phyloP scores from a whole-genome alignment of 2,888 invertebrate species.

The Ashinkailepas kermadecensis region DNA sequence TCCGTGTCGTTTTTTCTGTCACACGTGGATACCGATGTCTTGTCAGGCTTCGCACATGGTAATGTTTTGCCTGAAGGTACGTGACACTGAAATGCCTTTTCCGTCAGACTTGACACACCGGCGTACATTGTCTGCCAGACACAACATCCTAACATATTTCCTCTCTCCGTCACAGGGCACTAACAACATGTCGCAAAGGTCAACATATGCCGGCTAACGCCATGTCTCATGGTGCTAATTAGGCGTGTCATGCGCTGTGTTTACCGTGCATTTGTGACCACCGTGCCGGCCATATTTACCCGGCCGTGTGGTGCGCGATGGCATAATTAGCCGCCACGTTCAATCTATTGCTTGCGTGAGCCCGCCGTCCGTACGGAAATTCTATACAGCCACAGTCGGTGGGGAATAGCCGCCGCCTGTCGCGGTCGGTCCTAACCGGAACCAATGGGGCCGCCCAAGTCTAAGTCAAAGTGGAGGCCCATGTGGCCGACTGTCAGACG shows the following conservation, averaged over 20 bases:
- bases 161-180: neutral
- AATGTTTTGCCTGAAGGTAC: no score
- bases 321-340: neutral
- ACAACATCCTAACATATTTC: no score
- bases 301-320: neutral
- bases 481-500: neutral
- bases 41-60: no score
- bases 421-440: neutral
- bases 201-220: neutral
- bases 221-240: neutral
- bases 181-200: neutral
- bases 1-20: no score
- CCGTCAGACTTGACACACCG: no score
- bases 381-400: neutral
- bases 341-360: neutral
- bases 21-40: no score
- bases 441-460: neutral
- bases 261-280: neutral
- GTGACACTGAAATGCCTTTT: no score
- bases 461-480: neutral
- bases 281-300: neutral
- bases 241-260: neutral
- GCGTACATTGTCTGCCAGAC: no score
- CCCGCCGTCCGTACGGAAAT: neutral
- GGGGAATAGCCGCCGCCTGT: neutral